Evolutionary conservation across 2,113 vertebrate species (phyloP).

Genomic region (Nibea albiflora): DNA sequence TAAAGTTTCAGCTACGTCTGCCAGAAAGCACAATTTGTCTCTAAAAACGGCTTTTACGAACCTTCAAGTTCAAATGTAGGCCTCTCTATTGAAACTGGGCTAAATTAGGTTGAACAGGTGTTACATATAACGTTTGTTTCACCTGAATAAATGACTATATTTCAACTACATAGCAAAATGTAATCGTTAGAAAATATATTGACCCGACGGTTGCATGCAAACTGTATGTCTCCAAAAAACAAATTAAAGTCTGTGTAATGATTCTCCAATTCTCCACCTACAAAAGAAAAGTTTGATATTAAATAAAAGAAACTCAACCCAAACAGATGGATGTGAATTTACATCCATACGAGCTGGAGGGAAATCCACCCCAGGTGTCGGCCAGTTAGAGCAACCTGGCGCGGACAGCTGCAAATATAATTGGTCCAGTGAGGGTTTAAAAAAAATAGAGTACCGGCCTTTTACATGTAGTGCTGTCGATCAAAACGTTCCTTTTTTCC

Average conservation of each 20-base stretch:
- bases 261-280: no score
- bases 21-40: background rate
- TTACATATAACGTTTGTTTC: background rate
- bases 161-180: background rate
- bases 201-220: background rate
- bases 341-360: background rate
- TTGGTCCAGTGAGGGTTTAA: slow-evolving; percentile 36
- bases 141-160: background rate
- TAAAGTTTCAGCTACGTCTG: background rate
- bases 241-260: background rate
- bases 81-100: background rate
- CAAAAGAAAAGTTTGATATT: background rate
- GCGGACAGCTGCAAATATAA: slow-evolving; percentile 21
- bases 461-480: slow-evolving; percentile 17
- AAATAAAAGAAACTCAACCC: background rate
- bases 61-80: no score
- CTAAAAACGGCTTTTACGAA: background rate
- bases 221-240: background rate
- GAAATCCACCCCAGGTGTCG: background rate
- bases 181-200: background rate
- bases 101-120: background rate
- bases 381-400: background rate
- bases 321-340: background rate
- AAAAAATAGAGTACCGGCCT: background rate
- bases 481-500: background rate